These are phyloP conservation scores for Pterophyllum scalare DNA, from an alignment of 2,113 vertebrate species.

Conservation along the genomic window DNA sequence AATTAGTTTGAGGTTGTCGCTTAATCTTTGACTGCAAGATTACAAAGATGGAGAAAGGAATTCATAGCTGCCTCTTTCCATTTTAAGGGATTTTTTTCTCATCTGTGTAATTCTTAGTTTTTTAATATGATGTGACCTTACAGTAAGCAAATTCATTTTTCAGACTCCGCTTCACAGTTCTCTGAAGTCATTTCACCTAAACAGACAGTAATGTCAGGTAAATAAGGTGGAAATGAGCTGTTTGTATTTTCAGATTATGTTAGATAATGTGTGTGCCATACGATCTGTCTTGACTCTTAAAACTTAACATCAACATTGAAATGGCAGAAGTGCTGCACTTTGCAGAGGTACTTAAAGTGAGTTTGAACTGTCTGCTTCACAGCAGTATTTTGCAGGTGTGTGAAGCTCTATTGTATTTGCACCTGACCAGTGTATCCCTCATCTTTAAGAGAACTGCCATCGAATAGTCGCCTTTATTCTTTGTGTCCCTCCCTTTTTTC, in stretches of 20 bases:
- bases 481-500: constrained; percentile 6
- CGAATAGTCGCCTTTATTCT: constrained; percentile 35
- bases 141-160: constrained; percentile 11
- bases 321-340: constrained; percentile 34
- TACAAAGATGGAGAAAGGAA: constrained; percentile 12
- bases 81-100: constrained; percentile 3
- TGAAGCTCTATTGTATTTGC: constrained; percentile 33
- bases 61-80: constrained; percentile 4
- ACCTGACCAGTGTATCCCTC: constrained; percentile 34
- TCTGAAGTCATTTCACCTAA: constrained; percentile 2
- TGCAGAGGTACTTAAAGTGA: constrained; percentile 24
- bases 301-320: background rate
- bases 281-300: constrained; percentile 15
- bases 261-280: background rate
- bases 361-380: constrained; percentile 24
- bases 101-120: background rate
- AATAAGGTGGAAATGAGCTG: background rate
- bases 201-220: background rate
- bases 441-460: constrained; percentile 36
- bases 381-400: constrained; percentile 19
- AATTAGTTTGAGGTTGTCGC: constrained; percentile 13
- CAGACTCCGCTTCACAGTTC: background rate
- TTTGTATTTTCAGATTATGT: constrained; percentile 27
- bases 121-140: constrained; percentile 29
- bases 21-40: constrained; percentile 19